Evolutionary conservation across 2,113 vertebrate genomes (phyloP).

Genomic region (Myrmecobius fasciatus): DNA sequence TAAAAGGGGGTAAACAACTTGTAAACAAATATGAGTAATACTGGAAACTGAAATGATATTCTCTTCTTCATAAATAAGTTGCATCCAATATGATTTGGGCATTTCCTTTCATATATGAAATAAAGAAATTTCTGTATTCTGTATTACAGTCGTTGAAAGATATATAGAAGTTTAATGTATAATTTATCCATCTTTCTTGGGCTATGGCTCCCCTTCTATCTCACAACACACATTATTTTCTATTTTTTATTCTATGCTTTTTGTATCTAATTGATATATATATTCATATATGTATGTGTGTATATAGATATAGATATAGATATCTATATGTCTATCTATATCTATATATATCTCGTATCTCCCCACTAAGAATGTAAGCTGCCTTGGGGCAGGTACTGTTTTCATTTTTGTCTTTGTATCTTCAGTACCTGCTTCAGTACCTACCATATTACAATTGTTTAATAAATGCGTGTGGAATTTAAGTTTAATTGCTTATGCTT

Average conservation of each 20-base stretch:
- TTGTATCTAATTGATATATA: too few relatives aligned
- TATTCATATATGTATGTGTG: too few relatives aligned
- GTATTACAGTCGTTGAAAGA: neutral
- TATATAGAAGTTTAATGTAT: neutral
- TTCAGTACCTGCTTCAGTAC: neutral
- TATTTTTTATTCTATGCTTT: too few relatives aligned
- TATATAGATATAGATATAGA: too few relatives aligned
- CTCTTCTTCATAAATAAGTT: neutral
- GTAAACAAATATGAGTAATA: neutral
- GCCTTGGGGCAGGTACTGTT: neutral
- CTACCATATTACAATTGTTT: neutral
- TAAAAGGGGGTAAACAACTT: neutral
- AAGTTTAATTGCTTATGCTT: conserved; percentile 12
- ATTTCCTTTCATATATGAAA: neutral
- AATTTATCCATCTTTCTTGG: conserved; percentile 53
- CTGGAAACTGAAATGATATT: neutral
- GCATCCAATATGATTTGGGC: neutral
- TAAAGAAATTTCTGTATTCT: conserved; percentile 3
- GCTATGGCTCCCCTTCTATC: neutral
- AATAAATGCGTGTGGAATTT: neutral
- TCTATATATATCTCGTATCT: neutral
- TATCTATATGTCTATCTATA: too few relatives aligned
- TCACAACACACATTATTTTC: neutral
- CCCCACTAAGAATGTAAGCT: neutral
- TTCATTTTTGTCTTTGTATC: neutral